Percentiles rank a stretch among this genome's conserved stretches.
Evolutionary conservation across 2,888 invertebrate species (phyloP).

Genomic region (Volucella bombylans): DNA sequence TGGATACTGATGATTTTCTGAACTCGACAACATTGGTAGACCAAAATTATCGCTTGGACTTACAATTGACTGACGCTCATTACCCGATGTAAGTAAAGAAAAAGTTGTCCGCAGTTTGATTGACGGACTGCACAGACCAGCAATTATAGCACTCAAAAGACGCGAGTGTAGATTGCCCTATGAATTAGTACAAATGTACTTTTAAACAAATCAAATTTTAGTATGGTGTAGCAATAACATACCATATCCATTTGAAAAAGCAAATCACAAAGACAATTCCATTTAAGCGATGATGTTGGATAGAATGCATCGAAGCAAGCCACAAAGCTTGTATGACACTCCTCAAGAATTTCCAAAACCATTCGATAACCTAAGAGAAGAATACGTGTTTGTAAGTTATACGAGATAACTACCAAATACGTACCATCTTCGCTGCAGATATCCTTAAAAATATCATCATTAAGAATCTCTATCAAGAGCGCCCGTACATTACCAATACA

Average conservation of each 20-base stretch:
- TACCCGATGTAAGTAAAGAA: conserved; percentile 85
- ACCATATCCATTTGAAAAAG: conserved; percentile 88
- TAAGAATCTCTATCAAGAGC: conserved; percentile 91
- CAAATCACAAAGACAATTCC: conserved; percentile 94
- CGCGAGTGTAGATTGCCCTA: conserved; percentile 81
- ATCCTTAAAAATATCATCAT: conserved; percentile 86
- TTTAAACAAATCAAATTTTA: neutral
- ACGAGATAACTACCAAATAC: conserved; percentile 70
- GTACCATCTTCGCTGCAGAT: conserved; percentile 80
- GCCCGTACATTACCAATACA: conserved; percentile 93
- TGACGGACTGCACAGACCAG: conserved; percentile 91
- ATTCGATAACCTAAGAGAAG: conserved; percentile 83
- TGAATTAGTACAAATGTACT: conserved; percentile 28
- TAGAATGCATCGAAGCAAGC: conserved; percentile 98
- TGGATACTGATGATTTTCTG: conserved; percentile 88
- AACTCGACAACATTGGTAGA: conserved; percentile 86
- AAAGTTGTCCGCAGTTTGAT: conserved; percentile 89
- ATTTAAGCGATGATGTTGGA: conserved; percentile 95
- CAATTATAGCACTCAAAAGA: conserved; percentile 90
- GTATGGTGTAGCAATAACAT: conserved; percentile 55
- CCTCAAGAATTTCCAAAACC: conserved; percentile 90
- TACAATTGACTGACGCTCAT: conserved; percentile 83
- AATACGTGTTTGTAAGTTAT: neutral
- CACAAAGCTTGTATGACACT: conserved; percentile 95
- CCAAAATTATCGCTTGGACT: conserved; percentile 88